Conservation (phyloP, 2,113 vertebrate species). For the Seriola aureovittata region DNA sequence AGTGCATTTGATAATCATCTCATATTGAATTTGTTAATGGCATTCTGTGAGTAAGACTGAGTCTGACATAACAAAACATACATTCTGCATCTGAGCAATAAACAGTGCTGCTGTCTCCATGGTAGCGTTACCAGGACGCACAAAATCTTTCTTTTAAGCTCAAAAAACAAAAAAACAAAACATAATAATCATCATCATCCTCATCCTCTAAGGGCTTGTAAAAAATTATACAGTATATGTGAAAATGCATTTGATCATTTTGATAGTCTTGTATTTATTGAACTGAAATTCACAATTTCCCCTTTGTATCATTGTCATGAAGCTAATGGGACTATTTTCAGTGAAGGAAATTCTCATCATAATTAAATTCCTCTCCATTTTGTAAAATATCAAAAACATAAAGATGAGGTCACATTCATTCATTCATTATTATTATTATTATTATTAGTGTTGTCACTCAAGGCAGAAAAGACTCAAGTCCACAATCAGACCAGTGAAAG, state of each 20-base stretch:
- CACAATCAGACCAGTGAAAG: background rate
- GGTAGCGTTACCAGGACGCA: background rate
- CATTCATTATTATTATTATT: too few relatives aligned
- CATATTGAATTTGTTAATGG: too few relatives aligned
- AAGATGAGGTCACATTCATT: too few relatives aligned
- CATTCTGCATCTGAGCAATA: background rate
- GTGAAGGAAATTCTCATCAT: background rate
- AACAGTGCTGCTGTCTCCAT: background rate
- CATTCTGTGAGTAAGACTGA: too few relatives aligned
- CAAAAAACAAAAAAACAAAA: background rate
- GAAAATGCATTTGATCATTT: conserved; percentile 31
- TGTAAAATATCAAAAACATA: background rate
- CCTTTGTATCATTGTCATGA: background rate
- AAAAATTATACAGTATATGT: conserved; percentile 37
- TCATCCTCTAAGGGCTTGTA: conserved; percentile 26
- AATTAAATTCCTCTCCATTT: background rate
- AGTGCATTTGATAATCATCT: too few relatives aligned
- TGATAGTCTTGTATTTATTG: conserved; percentile 11
- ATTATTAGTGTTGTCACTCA: conserved; percentile 21
- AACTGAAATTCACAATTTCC: background rate
- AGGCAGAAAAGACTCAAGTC: conserved; percentile 27
- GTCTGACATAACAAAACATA: background rate
- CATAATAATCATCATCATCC: conserved; percentile 2
- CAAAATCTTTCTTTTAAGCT: background rate
- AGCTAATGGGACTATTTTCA: background rate